phyloP scores from a whole-genome alignment of 2,113 vertebrate genomes.

The Hippoglossus stenolepis region DNA sequence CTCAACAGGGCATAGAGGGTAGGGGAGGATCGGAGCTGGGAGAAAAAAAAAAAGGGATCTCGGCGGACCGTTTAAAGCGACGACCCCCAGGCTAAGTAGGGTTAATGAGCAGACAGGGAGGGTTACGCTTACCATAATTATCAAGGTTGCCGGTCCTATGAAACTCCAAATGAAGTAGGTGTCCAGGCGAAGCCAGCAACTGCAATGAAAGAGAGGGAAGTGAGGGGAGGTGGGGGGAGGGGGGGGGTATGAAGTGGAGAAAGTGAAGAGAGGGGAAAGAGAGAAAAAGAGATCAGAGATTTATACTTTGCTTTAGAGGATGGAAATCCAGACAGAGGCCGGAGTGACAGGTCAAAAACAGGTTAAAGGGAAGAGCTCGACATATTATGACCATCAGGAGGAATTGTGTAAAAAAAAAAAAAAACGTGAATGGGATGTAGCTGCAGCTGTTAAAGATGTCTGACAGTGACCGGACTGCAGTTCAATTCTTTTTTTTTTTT shows the following conservation, averaged over 20 bases:
- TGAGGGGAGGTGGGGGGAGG: not conserved
- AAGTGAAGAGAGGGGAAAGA: not conserved
- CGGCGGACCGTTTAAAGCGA: constrained; percentile 81
- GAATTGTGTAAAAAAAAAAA: constrained; percentile 68
- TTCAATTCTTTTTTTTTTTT: not conserved
- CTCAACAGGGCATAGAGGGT: constrained; percentile 79
- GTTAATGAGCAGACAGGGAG: constrained; percentile 84
- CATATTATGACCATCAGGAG: not conserved
- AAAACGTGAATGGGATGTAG: constrained; percentile 3
- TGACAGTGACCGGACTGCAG: constrained; percentile 47
- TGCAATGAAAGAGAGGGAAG: constrained; percentile 84
- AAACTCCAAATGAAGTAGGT: constrained; percentile 99
- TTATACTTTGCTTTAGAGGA: constrained; percentile 77
- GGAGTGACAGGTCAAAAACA: constrained; percentile 83
- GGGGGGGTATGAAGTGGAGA: constrained; percentile 9
- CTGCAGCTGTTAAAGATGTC: not conserved
- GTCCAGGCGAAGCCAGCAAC: constrained; percentile 99
- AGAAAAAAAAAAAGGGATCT: constrained; percentile 37
- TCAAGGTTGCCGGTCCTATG: constrained; percentile 99
- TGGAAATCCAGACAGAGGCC: constrained; percentile 82
- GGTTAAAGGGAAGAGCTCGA: not conserved
- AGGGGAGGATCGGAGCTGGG: constrained; percentile 57
- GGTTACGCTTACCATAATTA: constrained; percentile 95
- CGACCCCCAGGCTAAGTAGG: constrained; percentile 85
- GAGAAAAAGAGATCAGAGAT: constrained; percentile 53